phyloP scores from a whole-genome alignment of 2,113 vertebrate genomes.

The Barbus barbus region DNA sequence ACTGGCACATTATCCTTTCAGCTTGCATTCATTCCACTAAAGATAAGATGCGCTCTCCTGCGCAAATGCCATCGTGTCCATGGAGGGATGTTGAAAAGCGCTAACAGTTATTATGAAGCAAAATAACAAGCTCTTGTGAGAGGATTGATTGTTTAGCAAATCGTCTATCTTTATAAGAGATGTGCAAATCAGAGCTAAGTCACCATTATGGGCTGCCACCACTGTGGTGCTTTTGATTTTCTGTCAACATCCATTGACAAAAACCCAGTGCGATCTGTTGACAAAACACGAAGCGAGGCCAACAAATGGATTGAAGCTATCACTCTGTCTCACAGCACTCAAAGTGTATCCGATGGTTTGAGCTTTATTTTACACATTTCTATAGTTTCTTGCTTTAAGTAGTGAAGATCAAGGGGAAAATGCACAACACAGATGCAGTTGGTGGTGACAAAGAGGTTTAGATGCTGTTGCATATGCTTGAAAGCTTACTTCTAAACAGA shows the following conservation, averaged over 20 bases:
- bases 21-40: constrained; percentile 53
- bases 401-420: constrained; percentile 62
- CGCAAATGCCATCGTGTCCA: constrained; percentile 62
- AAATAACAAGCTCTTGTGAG: constrained; percentile 77
- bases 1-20: constrained; percentile 40
- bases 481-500: too few relatives aligned
- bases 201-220: constrained; percentile 73
- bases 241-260: constrained; percentile 78
- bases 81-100: constrained; percentile 70
- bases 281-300: constrained; percentile 65
- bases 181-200: constrained; percentile 80
- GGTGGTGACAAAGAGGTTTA: constrained; percentile 65
- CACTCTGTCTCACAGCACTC: constrained; percentile 14
- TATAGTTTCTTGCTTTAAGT: constrained; percentile 58
- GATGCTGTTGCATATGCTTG: constrained; percentile 10
- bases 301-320: constrained; percentile 52
- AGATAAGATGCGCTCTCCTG: constrained; percentile 58
- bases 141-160: constrained; percentile 79
- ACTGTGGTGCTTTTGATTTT: constrained; percentile 78
- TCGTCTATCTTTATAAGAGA: constrained; percentile 76
- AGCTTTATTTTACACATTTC: constrained; percentile 39
- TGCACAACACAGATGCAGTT: constrained; percentile 62
- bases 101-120: constrained; percentile 72
- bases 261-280: constrained; percentile 68
- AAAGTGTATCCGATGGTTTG: constrained; percentile 33